These are phyloP conservation scores for Macropus fuliginosus DNA, from an alignment of 2,797 vertebrate genomes.

Conservation along the genomic window DNA sequence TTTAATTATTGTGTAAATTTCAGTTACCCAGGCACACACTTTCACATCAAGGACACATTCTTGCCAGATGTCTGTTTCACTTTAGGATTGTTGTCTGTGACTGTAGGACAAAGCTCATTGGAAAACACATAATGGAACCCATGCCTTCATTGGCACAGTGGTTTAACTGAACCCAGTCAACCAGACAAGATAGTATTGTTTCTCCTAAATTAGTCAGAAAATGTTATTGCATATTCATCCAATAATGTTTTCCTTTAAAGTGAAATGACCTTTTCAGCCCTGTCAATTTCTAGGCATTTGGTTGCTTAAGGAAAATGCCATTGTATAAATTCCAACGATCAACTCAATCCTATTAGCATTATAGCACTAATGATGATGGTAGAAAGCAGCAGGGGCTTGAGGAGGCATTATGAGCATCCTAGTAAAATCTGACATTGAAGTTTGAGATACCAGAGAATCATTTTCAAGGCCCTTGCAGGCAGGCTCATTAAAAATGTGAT, in stretches of 20 bases:
- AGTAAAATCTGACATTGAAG: slow-evolving; percentile 7
- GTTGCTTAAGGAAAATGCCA: slow-evolving; percentile 9
- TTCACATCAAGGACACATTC: neutral
- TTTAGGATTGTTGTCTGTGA: neutral
- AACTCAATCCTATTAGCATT: slow-evolving; percentile 19
- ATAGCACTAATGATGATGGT: neutral
- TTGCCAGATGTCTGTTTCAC: neutral
- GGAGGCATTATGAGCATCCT: slow-evolving; percentile 31
- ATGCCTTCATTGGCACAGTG: neutral
- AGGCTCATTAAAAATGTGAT: neutral
- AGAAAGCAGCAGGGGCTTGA: slow-evolving; percentile 29
- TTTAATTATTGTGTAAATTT: neutral
- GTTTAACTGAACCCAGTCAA: neutral
- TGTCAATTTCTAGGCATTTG: neutral
- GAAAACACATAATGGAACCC: neutral
- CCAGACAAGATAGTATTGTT: neutral
- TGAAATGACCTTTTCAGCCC: neutral
- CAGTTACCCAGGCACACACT: neutral
- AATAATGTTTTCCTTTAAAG: neutral
- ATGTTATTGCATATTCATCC: neutral
- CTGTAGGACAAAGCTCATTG: too few species aligned
- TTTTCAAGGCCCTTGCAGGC: neutral
- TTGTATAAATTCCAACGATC: slow-evolving; percentile 9
- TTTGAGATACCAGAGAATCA: slow-evolving; percentile 18
- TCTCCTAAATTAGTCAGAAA: neutral